Evolutionary conservation across 2,113 vertebrate genomes (phyloP), one percentile per base, ranked within the genome.

Genomic region (Vanacampus margaritifer): DNA sequence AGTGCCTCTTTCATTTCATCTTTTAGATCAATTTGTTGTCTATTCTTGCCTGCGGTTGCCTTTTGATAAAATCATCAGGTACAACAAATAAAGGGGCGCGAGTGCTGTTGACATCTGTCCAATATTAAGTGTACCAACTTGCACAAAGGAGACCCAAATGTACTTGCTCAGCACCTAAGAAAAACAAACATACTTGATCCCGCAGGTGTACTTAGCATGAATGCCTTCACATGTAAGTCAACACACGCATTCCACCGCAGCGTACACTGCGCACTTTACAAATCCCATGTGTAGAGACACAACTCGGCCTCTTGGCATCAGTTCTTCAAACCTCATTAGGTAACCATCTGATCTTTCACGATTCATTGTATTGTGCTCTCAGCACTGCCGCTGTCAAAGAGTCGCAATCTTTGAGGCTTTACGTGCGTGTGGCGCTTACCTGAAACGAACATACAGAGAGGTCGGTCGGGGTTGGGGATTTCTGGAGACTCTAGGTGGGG

Each of bases 251-350:
- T 81, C 74, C 70, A 72, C 36, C 9, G 8, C 10, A 5, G 59
- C 57, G 36, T 59, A 74, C 53, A 74, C 59, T 58, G 68, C 71
- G 81, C 73, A 78, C 48, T 71, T 50, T 68, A 13, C 64, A 80
- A 72, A 77, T 84, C 57, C 64, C 51, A 73, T 66, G 51, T 69
- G 73, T 68, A 66, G 71, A 72, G 32, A 17, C 79, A 64, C 36
- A 65, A 41, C 80, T 82, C 85, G 84, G 79, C 64, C 65, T 65
- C 69, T 65, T 77, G 76, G 80, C 76, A 81, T 73, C 65, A 62
- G 59, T 66, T 68, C 79, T 87, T 76, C 79, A 85, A 90, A 79
- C 48, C 74, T 75, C 60, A 67, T 81, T 69, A 81, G 76, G 84
- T 75, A 78, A 68, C 67, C 67, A 71, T 82, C 78, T 75, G 72